Base-by-base conservation (phyloP, 92 coral and sea anemone genomes). In the Micromussa lordhowensis region DNA sequence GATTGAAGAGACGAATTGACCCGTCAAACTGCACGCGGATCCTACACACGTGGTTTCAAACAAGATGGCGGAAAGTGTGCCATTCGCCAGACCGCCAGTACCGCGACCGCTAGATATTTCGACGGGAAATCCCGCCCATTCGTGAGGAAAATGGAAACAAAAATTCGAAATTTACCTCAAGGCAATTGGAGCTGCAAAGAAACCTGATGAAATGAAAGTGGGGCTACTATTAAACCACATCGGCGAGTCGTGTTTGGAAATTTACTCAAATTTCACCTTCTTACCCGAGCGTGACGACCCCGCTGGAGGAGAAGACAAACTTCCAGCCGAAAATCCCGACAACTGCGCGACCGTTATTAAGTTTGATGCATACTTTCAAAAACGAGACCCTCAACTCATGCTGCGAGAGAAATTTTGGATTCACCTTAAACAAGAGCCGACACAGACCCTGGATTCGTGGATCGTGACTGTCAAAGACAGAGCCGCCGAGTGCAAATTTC, bases 361-460 rank as follows among this genome's bases (percentile, higher is more conserved):
- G 78, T 89, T 84, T 38, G 86, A 90, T 32, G 83, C 66, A 78
- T 83, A 80, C 86, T 91, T 92, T 48, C 75, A 78, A 71, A 88
- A 88, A 84, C 77, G 89, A 70, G 84, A 92, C 81, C 92, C 90
- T 53, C 94, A 86, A 77, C 76, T 91, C 15, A 86, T 87, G n/a
- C n/a, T n/a, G n/a, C n/a, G n/a, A n/a, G n/a, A n/a, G n/a, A n/a
- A n/a, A n/a, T n/a, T n/a, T n/a, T n/a, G 87, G 90, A 54, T 81
- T 69, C 94, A 91, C 53, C 79, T 88, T 30, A 48, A 66, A 83
- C 81, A 90, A 85, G 92, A 92, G 70, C 90, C 87, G 54, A 80
- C 90, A 80, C 92, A 92, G 70, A 92, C 64, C 72, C 89, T 92
- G 51, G 90, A 90, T 77, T 90, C 93, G 68, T 90, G 93, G 93